These are phyloP conservation scores for Pomacea maculata DNA, from an alignment of 1,140 invertebrate genomes.

Conservation along the genomic window DNA sequence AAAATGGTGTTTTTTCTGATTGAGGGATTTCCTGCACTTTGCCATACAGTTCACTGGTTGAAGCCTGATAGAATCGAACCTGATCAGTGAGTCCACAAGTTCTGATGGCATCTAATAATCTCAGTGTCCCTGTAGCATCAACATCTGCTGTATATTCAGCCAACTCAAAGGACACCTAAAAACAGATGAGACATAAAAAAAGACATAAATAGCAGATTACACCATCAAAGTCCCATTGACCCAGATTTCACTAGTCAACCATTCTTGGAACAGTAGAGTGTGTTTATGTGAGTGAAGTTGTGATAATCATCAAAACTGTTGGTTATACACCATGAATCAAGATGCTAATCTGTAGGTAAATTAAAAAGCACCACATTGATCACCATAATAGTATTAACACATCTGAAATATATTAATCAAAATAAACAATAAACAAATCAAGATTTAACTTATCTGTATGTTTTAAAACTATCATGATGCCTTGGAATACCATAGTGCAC, in stretches of 20 bases:
- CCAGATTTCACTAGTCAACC: neutral
- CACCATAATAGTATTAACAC: too few species aligned
- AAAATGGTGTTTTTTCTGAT: slow-evolving; percentile 97
- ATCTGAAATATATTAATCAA: too few species aligned
- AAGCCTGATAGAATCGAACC: slow-evolving; percentile 95
- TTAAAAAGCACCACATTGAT: too few species aligned
- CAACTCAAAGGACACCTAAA: slow-evolving; percentile 91
- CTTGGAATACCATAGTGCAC: too few species aligned
- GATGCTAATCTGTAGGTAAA: too few species aligned
- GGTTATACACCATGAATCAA: too few species aligned
- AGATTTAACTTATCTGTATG: too few species aligned
- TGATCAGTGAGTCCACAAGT: slow-evolving; percentile 80
- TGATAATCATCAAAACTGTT: too few species aligned
- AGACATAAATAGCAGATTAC: neutral
- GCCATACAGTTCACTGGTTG: slow-evolving; percentile 98
- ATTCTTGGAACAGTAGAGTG: neutral
- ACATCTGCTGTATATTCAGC: slow-evolving; percentile 99
- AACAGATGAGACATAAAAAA: slow-evolving; percentile 17
- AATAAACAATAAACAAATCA: too few species aligned
- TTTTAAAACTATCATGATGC: too few species aligned
- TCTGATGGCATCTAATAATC: slow-evolving; percentile 94
- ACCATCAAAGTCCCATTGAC: neutral
- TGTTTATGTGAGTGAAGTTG: too few species aligned
- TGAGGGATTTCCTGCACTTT: slow-evolving; percentile 97
- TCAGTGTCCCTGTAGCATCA: slow-evolving; percentile 95